These are phyloP conservation scores for Coelinius sp. DNA, from an alignment of 2,888 invertebrate species.

Conservation along the genomic window DNA sequence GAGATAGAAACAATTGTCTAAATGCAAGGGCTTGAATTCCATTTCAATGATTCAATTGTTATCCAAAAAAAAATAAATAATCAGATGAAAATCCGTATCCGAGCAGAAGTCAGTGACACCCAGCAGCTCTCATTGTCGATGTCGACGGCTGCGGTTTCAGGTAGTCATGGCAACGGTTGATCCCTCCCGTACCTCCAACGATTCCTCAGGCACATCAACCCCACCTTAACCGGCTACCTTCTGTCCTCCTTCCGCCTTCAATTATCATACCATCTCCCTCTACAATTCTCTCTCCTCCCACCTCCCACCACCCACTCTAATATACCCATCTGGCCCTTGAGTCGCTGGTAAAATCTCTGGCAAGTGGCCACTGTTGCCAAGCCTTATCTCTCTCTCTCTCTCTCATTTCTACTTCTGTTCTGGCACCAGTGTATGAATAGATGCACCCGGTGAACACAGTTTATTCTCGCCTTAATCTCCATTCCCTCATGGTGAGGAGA, in stretches of 20 bases:
- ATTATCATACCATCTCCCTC: conserved; percentile 56
- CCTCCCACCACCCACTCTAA: conserved; percentile 25
- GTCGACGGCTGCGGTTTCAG: conserved; percentile 65
- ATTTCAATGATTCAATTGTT: not conserved
- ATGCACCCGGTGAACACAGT: conserved; percentile 48
- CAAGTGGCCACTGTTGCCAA: conserved; percentile 63
- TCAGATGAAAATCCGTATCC: conserved; percentile 45
- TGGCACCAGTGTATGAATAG: conserved; percentile 52
- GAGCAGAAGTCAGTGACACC: conserved; percentile 70
- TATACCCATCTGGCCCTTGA: conserved; percentile 38
- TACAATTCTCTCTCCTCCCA: not conserved
- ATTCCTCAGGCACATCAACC: conserved; percentile 33
- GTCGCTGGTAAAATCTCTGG: conserved; percentile 40
- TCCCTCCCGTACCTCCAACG: conserved; percentile 42
- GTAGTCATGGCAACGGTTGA: conserved; percentile 68
- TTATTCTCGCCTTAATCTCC: not conserved
- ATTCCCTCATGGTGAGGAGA: conserved; percentile 1
- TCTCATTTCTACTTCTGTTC: not conserved
- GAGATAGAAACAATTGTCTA: not conserved
- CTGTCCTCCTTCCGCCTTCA: conserved; percentile 55
- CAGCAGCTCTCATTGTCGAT: conserved; percentile 64
- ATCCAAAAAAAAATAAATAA: not conserved
- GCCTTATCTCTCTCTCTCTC: conserved; percentile 44
- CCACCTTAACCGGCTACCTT: conserved; percentile 33
- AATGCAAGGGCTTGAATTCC: not conserved